These are phyloP conservation scores for Proteles cristata DNA, from an alignment of 2,113 vertebrate species.

Conservation along the genomic window DNA sequence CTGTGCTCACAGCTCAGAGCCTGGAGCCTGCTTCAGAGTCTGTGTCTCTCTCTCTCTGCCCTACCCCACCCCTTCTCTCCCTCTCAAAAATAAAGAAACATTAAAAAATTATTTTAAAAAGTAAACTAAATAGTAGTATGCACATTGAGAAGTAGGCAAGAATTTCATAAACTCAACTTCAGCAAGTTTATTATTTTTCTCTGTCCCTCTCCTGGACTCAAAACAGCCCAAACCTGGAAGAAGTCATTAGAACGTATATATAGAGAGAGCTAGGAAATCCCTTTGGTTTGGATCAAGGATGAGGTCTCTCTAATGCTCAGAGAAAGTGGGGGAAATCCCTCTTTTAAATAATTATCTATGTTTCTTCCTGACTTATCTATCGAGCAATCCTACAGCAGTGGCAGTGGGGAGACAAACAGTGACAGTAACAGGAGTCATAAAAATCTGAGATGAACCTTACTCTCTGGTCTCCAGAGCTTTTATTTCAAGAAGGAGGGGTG, in stretches of 20 bases:
- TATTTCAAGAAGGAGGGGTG: neutral
- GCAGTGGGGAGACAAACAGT: neutral
- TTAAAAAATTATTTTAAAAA: neutral
- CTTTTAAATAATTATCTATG: neutral
- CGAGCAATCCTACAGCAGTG: neutral
- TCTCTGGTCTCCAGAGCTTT: neutral
- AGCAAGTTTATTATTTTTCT: constrained; percentile 6
- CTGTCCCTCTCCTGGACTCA: neutral
- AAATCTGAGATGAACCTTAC: neutral
- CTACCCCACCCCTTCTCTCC: too few species aligned
- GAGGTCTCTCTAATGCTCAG: neutral
- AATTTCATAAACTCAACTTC: neutral
- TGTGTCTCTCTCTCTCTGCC: too few species aligned
- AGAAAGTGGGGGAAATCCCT: neutral
- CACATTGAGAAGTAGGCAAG: neutral
- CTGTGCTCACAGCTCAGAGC: too few species aligned
- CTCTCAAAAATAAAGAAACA: too few species aligned
- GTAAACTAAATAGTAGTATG: neutral
- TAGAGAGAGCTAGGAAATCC: neutral
- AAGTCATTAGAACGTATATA: neutral
- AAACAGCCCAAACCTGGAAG: neutral
- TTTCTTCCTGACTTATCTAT: neutral
- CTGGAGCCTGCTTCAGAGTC: too few species aligned
- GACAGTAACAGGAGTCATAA: neutral
- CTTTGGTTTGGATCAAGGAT: neutral